Evolutionary conservation across 1,140 invertebrate genomes (phyloP).

Genomic region (Venturia canescens): DNA sequence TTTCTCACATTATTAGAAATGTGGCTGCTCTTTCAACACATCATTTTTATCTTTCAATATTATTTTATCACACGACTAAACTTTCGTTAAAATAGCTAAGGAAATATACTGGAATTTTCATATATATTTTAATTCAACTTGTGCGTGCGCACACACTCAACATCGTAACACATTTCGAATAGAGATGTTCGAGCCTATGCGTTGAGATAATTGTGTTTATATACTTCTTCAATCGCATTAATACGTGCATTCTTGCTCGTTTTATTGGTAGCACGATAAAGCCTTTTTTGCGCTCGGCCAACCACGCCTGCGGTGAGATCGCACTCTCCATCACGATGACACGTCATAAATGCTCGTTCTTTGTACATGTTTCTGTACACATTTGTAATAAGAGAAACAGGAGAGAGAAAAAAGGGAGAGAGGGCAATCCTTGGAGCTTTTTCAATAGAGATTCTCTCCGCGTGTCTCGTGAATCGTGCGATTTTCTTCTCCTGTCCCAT

Average conservation of each 20-base stretch:
- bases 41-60: no score
- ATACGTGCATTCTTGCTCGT: slow-evolving; percentile 40
- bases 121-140: no score
- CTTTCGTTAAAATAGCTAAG: no score
- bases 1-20: no score
- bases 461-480: slow-evolving; percentile 30
- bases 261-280: slow-evolving; percentile 51
- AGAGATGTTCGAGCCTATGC: not conserved
- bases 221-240: slow-evolving; percentile 48
- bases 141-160: no score
- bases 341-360: not conserved
- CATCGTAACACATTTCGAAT: not conserved
- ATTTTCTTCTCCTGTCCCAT: slow-evolving; percentile 1
- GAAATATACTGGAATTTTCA: no score
- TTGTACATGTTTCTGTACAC: not conserved
- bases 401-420: slow-evolving; percentile 45
- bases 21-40: no score
- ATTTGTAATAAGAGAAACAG: slow-evolving; percentile 10
- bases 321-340: slow-evolving; percentile 10
- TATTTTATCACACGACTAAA: no score
- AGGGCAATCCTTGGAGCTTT: slow-evolving; percentile 35
- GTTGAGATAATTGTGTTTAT: slow-evolving; percentile 10
- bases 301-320: slow-evolving; percentile 59
- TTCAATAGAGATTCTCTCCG: slow-evolving; percentile 25
- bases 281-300: slow-evolving; percentile 61